Conservation (phyloP, 2,797 vertebrate genomes). For the Sebastes baramenuke region DNA sequence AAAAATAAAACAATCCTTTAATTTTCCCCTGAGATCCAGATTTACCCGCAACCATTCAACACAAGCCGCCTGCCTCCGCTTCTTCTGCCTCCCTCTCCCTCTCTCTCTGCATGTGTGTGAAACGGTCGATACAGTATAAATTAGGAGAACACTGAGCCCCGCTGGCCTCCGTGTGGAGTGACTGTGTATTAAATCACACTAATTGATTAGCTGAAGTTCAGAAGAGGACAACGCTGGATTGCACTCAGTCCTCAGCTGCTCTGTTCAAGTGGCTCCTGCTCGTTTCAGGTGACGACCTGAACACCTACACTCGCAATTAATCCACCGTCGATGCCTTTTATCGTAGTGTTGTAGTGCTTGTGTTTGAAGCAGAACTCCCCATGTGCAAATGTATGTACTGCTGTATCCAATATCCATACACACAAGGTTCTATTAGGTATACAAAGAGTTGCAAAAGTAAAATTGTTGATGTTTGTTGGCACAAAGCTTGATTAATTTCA, state of each 20-base stretch:
- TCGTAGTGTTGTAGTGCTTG: background rate
- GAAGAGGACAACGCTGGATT: slow-evolving; percentile 49
- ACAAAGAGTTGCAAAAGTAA: background rate
- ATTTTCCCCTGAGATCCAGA: slow-evolving; percentile 33
- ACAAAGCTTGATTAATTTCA: background rate
- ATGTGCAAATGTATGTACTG: background rate
- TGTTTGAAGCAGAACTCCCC: background rate
- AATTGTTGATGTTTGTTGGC: background rate
- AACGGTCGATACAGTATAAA: slow-evolving; percentile 66
- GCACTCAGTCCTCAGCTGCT: slow-evolving; percentile 32
- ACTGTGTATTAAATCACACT: slow-evolving; percentile 68
- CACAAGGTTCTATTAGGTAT: background rate
- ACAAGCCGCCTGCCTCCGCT: background rate
- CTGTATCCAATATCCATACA: background rate
- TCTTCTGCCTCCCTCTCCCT: background rate
- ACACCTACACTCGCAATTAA: slow-evolving; percentile 42
- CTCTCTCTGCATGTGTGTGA: slow-evolving; percentile 29
- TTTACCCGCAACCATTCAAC: slow-evolving; percentile 42
- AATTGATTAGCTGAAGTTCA: slow-evolving; percentile 72
- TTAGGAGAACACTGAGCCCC: slow-evolving; percentile 46
- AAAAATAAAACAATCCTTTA: slow-evolving; percentile 57
- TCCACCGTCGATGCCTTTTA: slow-evolving; percentile 6
- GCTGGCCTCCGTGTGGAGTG: slow-evolving; percentile 35
- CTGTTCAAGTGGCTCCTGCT: slow-evolving; percentile 39
- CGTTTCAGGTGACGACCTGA: slow-evolving; percentile 48